These are phyloP conservation scores for Rhynchopsitta pachyrhyncha DNA, from an alignment of 2,113 vertebrate species.

Conservation along the genomic window DNA sequence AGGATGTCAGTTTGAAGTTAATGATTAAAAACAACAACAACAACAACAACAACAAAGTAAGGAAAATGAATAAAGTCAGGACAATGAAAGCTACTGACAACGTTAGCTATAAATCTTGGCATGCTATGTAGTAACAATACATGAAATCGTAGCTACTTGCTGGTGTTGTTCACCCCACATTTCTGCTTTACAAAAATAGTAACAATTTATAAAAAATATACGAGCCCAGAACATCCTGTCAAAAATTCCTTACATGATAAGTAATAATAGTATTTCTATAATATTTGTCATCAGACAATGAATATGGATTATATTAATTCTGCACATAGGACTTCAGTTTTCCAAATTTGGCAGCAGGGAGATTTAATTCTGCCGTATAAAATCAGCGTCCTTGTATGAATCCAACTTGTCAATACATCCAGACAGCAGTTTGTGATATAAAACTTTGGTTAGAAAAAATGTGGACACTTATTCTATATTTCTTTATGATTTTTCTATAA, in stretches of 20 bases:
- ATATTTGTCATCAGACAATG: not conserved
- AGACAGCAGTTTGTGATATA: not conserved
- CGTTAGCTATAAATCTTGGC: not conserved
- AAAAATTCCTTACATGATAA: not conserved
- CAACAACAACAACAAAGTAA: not conserved
- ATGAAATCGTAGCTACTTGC: not conserved
- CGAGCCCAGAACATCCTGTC: not conserved
- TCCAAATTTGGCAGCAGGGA: not conserved
- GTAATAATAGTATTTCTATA: not conserved
- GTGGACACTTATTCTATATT: not conserved
- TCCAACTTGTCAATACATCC: accelerated
- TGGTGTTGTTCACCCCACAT: not conserved
- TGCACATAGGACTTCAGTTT: not conserved
- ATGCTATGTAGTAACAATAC: not conserved
- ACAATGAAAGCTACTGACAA: not conserved
- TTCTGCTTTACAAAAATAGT: not conserved
- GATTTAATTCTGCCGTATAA: not conserved
- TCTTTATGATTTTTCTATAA: not conserved
- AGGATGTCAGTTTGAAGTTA: conserved; percentile 19
- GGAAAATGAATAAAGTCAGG: not conserved
- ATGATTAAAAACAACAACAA: not conserved
- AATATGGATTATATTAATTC: not conserved
- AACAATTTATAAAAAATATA: not conserved
- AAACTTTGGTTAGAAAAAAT: not conserved
- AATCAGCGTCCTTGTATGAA: not conserved